Evolutionary conservation across 2,113 vertebrate genomes (phyloP), one percentile per base, ranked within the genome.

Genomic region (Pimephales promelas): DNA sequence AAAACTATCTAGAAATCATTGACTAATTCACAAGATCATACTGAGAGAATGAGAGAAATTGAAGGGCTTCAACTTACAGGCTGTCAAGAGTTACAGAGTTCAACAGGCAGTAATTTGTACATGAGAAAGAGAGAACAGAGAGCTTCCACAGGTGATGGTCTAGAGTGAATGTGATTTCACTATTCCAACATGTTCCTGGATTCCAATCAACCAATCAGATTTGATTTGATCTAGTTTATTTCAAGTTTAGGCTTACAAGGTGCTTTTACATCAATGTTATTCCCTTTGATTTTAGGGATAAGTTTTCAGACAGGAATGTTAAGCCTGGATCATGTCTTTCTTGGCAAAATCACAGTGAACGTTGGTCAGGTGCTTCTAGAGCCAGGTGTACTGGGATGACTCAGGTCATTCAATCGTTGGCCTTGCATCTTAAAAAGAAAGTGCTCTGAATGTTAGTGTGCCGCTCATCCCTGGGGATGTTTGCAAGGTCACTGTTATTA

Each of bases 341-440:
- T 47, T 47, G 45, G 47, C 47, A 49, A 49, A 49, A 49, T 49
- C 47, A 16, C 47, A 49, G 14, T 49, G 47, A 16, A 4, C 4
- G 7, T 16, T 49, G 47, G 40, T 40, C 54, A 57, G 34, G 56
- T 61, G 56, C 18, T 76, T 56, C 52, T 54, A 76, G 2, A 56
- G 73, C 1, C 73, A 76, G 73, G 49, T 56, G 73, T 7, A 1
- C 7, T 22, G 66, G 49, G 73, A 56, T 11, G 73, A 56, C 49
- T 76, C 16, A n/a, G 49, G 73, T 76, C 49, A 45, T 78, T 43
- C 54, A 78, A n/a, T 20, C 16, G 28, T 24, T 57, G 74, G 34
- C 54, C 81, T 59, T 28, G n/a, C 36, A 72, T 73, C 10, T 16
- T 73, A 73, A 73, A 73, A 56, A 73, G 16, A 74, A 73, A 82